A percentile compares a stretch with the other conserved stretches of the same genome.
These are phyloP conservation scores for Heteromurus nitidus DNA, from an alignment of 2,888 invertebrate species.

Conservation along the genomic window DNA sequence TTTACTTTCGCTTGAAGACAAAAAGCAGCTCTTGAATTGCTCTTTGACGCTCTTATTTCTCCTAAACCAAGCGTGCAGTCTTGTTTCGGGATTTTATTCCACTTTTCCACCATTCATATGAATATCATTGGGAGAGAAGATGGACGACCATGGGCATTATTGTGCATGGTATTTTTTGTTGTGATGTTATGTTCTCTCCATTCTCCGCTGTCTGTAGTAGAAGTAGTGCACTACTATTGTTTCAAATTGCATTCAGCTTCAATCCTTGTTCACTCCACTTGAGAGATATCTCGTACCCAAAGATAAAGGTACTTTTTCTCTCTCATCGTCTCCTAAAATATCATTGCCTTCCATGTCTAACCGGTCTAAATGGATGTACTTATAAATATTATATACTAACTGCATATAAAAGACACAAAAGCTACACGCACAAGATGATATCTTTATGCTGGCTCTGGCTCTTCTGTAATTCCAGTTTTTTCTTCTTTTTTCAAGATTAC, in stretches of 20 bases:
- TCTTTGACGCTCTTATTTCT: constrained; percentile 44
- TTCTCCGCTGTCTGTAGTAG: too few relatives aligned
- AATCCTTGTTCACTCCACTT: constrained; percentile 38
- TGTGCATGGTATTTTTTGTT: constrained; percentile 25
- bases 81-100: constrained; percentile 3
- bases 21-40: constrained; percentile 35
- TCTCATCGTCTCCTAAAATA: not conserved
- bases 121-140: constrained; percentile 6
- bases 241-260: constrained; percentile 47
- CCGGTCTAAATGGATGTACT: too few relatives aligned
- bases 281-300: constrained; percentile 32
- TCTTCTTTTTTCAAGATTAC: constrained; percentile 24
- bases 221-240: constrained; percentile 40
- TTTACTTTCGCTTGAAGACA: constrained; percentile 46
- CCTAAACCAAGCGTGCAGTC: constrained; percentile 16
- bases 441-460: not conserved
- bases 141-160: not conserved
- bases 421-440: not conserved
- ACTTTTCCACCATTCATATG: constrained; percentile 25
- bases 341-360: constrained; percentile 12
- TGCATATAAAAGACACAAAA: too few relatives aligned
- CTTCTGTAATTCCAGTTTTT: constrained; percentile 40
- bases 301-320: constrained; percentile 30
- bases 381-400: too few relatives aligned
- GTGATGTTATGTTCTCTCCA: constrained; percentile 28